A percentile compares a stretch with the other conserved stretches of the same genome.
These are phyloP conservation scores for Triplophysa tibetana DNA, from an alignment of 2,113 vertebrate species.

Conservation along the genomic window DNA sequence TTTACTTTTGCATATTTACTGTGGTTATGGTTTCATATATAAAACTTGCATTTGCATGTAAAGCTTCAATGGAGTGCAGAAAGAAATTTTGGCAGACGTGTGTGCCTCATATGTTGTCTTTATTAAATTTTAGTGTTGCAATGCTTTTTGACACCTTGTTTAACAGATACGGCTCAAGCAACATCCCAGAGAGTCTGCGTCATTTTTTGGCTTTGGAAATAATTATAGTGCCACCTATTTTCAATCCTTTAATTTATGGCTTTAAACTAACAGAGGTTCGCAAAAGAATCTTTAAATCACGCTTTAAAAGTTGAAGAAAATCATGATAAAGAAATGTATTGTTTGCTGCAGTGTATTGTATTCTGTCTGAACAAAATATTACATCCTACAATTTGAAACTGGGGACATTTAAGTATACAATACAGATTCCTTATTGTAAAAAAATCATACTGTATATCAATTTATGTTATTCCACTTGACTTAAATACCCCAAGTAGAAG, in stretches of 20 bases:
- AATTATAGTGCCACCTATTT: constrained; percentile 38
- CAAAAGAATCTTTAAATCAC: not conserved
- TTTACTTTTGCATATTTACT: not conserved
- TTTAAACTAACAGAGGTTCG: constrained; percentile 37
- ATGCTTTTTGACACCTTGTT: constrained; percentile 41
- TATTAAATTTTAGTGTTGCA: constrained; percentile 36
- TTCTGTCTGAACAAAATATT: too few relatives aligned
- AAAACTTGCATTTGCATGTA: constrained; percentile 27
- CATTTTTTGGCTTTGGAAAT: constrained; percentile 38
- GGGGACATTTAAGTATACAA: too few relatives aligned
- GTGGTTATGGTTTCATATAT: constrained; percentile 25
- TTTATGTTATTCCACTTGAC: too few relatives aligned
- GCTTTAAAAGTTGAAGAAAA: not conserved
- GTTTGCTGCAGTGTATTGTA: too few relatives aligned
- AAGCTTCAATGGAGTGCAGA: constrained; percentile 33
- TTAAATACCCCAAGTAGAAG: too few relatives aligned
- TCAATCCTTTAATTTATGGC: constrained; percentile 42
- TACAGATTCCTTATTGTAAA: too few relatives aligned
- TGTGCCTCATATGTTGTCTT: constrained; percentile 36
- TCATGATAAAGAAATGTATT: not conserved
- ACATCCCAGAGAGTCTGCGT: constrained; percentile 38
- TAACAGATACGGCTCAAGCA: constrained; percentile 32
- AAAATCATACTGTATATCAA: not conserved
- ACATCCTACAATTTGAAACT: too few relatives aligned
- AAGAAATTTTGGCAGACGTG: constrained; percentile 42